Conservation (phyloP, 1,140 invertebrate species). For the Caenorhabditis inopinata region DNA sequence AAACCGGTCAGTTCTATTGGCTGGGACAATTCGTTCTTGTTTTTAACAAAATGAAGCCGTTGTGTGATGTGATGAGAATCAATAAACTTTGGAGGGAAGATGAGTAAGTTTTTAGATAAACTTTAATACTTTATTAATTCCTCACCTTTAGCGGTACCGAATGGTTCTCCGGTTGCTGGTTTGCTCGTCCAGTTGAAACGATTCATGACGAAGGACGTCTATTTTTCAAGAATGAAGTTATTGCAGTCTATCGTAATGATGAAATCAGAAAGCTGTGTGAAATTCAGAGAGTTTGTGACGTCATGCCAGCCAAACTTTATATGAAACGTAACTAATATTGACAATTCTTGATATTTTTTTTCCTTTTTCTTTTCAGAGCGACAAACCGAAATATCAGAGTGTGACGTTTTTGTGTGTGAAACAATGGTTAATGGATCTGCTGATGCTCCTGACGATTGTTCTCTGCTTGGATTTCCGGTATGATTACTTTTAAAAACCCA, state of each 20-base stretch:
- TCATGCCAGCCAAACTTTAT: conserved; percentile 87
- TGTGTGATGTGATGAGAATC: conserved; percentile 78
- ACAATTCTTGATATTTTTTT: no score
- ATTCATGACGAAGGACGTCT: conserved; percentile 74
- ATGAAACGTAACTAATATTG: conserved; percentile 72
- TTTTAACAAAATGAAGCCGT: conserved; percentile 52
- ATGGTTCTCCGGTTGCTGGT: conserved; percentile 84
- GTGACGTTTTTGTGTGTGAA: conserved; percentile 89
- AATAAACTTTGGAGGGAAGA: conserved; percentile 88
- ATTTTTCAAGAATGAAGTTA: conserved; percentile 87
- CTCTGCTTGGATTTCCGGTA: not conserved
- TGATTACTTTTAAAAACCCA: no score
- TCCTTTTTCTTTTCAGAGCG: conserved; percentile 79
- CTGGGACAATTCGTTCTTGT: conserved; percentile 58
- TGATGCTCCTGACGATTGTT: not conserved
- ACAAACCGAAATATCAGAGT: conserved; percentile 87
- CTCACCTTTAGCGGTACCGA: conserved; percentile 26
- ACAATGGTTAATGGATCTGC: conserved; percentile 82
- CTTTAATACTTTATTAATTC: no score
- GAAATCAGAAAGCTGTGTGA: conserved; percentile 74
- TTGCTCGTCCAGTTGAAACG: conserved; percentile 84
- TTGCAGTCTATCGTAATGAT: conserved; percentile 74
- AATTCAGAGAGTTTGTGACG: conserved; percentile 85
- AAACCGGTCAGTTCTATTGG: conserved; percentile 47
- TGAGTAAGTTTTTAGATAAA: conserved; percentile 65